Percentiles rank a stretch among this genome's conserved stretches.
These are phyloP conservation scores for Hydraecia micacea DNA, from an alignment of 2,888 invertebrate genomes.

Conservation along the genomic window DNA sequence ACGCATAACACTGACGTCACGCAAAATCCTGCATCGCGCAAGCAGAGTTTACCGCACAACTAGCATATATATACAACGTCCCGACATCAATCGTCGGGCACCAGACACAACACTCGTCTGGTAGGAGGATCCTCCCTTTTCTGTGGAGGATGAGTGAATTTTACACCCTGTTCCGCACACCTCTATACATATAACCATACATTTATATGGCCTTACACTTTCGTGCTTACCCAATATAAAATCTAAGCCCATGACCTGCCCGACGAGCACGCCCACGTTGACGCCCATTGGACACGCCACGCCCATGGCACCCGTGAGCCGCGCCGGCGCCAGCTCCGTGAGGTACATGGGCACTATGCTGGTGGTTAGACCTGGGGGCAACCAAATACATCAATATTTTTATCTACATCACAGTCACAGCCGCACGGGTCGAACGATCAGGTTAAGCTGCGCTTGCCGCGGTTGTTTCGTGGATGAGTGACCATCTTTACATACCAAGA, in stretches of 20 bases:
- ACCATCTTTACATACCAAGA: too few species aligned
- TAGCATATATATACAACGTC: not conserved
- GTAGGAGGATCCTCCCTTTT: not conserved
- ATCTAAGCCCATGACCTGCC: constrained; percentile 93
- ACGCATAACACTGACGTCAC: not conserved
- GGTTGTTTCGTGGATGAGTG: too few species aligned
- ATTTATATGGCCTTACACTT: not conserved
- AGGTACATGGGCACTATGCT: constrained; percentile 97
- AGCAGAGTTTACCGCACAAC: too few species aligned
- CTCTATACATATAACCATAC: not conserved
- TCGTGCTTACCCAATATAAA: constrained; percentile 90
- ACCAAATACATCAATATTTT: not conserved
- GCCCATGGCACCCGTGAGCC: constrained; percentile 95
- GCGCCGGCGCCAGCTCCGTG: constrained; percentile 95
- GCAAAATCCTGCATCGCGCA: not conserved
- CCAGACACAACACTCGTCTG: not conserved
- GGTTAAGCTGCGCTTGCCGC: too few species aligned
- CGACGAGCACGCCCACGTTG: constrained; percentile 93
- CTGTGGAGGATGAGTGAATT: not conserved
- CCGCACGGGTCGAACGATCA: too few species aligned
- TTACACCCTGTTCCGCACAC: not conserved
- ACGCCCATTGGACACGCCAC: constrained; percentile 95
- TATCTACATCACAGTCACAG: not conserved
- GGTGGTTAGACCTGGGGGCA: constrained; percentile 93
- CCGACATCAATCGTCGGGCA: not conserved